Conservation (phyloP, 2,113 vertebrate genomes). For the Fulmarus glacialis region DNA sequence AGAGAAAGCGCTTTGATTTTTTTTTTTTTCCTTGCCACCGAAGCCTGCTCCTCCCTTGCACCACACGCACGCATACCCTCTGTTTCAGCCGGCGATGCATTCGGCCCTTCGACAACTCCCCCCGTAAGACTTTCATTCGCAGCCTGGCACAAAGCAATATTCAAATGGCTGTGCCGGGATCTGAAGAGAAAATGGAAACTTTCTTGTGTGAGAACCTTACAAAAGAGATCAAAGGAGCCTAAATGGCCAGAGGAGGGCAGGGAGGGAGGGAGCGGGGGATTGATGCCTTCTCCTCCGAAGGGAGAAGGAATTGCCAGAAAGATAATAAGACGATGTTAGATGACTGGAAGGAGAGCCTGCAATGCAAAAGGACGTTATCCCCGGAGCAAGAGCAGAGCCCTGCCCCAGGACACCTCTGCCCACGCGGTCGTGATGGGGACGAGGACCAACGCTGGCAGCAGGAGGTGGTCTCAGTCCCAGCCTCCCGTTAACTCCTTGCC, state of each 20-base stretch:
- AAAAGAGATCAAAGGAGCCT: constrained; percentile 66
- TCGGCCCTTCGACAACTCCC: background rate
- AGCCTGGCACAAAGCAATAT: constrained; percentile 45
- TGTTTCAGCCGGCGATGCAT: background rate
- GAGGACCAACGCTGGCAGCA: background rate
- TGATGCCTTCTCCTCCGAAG: constrained; percentile 1
- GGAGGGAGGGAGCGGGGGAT: constrained; percentile 35
- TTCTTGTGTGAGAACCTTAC: constrained; percentile 51
- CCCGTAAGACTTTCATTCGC: background rate
- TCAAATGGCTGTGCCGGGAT: constrained; percentile 17
- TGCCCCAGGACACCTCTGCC: background rate
- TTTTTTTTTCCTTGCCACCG: background rate
- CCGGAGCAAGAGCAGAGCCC: background rate
- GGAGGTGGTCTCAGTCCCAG: background rate
- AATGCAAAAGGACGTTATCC: background rate
- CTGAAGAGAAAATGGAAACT: constrained; percentile 60
- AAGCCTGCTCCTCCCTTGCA: constrained; percentile 25
- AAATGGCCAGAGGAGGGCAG: constrained; percentile 46
- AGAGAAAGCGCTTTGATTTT: constrained; percentile 53
- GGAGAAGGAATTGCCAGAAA: constrained; percentile 53
- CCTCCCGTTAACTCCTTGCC: background rate
- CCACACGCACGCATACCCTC: background rate
- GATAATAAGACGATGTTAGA: background rate
- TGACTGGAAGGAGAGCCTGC: constrained; percentile 5
- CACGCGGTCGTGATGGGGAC: rapidly evolving